Percentiles rank a stretch among this genome's conserved stretches.
Conservation (phyloP, 2,797 vertebrate genomes). For the Coreius guichenoti region DNA sequence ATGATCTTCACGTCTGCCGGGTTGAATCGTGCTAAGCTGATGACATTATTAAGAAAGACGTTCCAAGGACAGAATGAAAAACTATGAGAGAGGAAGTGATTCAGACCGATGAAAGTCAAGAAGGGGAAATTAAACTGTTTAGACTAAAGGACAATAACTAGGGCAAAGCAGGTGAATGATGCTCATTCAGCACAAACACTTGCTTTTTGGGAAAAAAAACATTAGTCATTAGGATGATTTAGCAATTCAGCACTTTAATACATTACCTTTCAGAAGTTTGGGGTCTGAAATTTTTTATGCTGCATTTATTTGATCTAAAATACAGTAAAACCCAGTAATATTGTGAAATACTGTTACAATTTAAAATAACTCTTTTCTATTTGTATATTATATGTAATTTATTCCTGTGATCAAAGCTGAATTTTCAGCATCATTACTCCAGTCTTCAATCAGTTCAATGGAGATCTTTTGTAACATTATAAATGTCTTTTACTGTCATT, state of each 20-base stretch:
- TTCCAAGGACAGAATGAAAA: neutral
- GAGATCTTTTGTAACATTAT: neutral
- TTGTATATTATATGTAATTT: neutral
- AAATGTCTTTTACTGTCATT: neutral
- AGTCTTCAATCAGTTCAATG: neutral
- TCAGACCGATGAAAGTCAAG: constrained; percentile 37
- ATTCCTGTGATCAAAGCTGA: neutral
- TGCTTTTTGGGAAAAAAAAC: neutral
- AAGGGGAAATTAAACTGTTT: neutral
- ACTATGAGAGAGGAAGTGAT: constrained; percentile 1
- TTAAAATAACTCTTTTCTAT: neutral
- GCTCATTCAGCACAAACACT: neutral
- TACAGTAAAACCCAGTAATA: neutral
- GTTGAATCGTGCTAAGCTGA: constrained; percentile 38
- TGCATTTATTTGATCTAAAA: neutral
- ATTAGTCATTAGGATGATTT: neutral
- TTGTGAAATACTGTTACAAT: neutral
- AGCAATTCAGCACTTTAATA: neutral
- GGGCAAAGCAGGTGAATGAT: neutral
- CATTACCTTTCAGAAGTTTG: neutral
- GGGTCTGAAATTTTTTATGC: neutral
- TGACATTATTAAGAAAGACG: constrained; percentile 5
- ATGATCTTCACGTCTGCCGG: constrained; percentile 52
- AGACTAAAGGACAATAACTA: neutral
- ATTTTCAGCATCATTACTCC: neutral